Percentiles rank a stretch among this genome's conserved stretches.
phyloP scores from a whole-genome alignment of 2,113 vertebrate species.

The Seriola rivoliana region DNA sequence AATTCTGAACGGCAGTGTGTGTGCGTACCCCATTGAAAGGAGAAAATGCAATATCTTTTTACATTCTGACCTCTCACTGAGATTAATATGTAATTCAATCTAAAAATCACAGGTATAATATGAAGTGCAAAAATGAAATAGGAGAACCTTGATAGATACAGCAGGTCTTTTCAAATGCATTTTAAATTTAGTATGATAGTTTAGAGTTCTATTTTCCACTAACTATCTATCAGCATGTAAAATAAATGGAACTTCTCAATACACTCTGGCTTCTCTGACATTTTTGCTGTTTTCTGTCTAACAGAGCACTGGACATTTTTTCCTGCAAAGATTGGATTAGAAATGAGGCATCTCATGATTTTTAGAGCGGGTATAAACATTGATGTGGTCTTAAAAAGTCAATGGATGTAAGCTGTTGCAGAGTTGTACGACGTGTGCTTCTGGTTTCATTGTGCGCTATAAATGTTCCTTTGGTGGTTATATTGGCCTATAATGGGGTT shows the following conservation, averaged over 20 bases:
- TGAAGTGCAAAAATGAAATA: slow-evolving; percentile 32
- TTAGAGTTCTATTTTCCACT: background rate
- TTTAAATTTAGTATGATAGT: background rate
- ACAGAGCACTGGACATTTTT: background rate
- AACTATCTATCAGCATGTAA: background rate
- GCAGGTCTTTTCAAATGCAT: background rate
- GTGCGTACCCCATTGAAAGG: background rate
- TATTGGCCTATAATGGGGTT: background rate
- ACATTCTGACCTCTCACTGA: slow-evolving; percentile 27
- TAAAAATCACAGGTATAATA: slow-evolving; percentile 31
- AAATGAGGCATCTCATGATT: background rate
- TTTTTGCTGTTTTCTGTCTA: background rate
- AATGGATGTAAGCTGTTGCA: background rate
- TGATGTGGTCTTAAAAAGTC: slow-evolving; percentile 16
- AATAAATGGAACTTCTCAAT: background rate
- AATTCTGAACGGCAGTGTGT: slow-evolving; percentile 1
- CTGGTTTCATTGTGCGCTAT: background rate
- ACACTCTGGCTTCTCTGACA: background rate
- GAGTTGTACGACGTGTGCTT: background rate
- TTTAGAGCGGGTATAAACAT: slow-evolving; percentile 13
- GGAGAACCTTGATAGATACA: background rate
- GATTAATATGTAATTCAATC: slow-evolving; percentile 40
- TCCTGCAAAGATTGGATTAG: background rate
- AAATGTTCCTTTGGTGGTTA: slow-evolving; percentile 15
- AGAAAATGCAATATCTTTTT: slow-evolving; percentile 18